Conservation (phyloP, 2,888 invertebrate genomes). For the Falcaria lacertinaria region DNA sequence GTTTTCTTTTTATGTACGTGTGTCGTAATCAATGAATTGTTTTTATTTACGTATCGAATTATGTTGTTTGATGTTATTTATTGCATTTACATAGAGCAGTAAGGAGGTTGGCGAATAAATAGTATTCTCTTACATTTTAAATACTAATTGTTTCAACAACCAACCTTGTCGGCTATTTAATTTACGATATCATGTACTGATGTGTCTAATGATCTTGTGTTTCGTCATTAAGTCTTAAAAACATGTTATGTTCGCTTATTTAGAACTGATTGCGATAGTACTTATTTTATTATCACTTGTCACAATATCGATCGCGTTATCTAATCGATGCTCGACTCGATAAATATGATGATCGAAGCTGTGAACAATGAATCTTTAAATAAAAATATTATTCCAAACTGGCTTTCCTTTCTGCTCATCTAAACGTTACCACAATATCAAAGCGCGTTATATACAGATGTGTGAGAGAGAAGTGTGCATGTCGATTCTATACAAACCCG, state of each 20-base stretch:
- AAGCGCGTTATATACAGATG: conserved; percentile 39
- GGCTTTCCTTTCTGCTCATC: conserved; percentile 66
- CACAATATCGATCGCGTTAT: conserved; percentile 36
- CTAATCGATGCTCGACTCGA: conserved; percentile 19
- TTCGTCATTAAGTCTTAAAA: conserved; percentile 21
- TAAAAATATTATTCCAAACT: conserved; percentile 15
- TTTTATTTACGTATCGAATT: conserved; percentile 52
- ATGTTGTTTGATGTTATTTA: conserved; percentile 55
- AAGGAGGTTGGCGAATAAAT: conserved; percentile 42
- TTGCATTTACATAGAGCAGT: conserved; percentile 67
- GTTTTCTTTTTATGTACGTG: conserved; percentile 40
- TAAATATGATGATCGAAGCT: conserved; percentile 13
- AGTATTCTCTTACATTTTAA: no score
- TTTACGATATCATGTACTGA: conserved; percentile 10
- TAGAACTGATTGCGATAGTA: conserved; percentile 25
- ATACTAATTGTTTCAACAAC: no score
- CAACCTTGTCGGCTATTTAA: conserved; percentile 12
- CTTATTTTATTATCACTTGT: conserved; percentile 31
- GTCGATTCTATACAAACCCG: conserved; percentile 58
- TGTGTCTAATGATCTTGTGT: conserved; percentile 12
- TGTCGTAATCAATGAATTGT: conserved; percentile 43
- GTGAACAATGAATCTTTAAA: conserved; percentile 31
- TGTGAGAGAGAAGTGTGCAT: conserved; percentile 53
- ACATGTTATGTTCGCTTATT: conserved; percentile 19
- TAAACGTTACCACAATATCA: conserved; percentile 57